A percentile compares a stretch with the other conserved stretches of the same genome.
Conservation (phyloP, 2,888 invertebrate genomes). For the Gastrophysa polygoni region DNA sequence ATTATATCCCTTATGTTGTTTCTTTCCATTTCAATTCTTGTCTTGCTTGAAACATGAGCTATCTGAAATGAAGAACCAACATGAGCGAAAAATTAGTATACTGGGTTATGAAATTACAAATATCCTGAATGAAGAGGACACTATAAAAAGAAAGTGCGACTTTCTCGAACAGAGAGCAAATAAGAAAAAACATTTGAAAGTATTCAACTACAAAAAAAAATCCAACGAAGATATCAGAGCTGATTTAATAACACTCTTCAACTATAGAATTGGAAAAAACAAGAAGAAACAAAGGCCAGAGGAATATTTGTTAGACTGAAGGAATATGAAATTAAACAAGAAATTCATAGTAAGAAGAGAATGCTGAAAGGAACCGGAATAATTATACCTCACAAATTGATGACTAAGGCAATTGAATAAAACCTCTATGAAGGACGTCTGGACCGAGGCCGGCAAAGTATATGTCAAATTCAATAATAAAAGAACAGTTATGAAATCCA, state of each 20-base stretch:
- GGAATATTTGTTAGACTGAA: not conserved
- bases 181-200: not conserved
- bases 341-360: slow-evolving; percentile 4
- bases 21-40: not conserved
- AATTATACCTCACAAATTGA: not conserved
- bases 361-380: not conserved
- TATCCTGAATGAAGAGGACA: not conserved
- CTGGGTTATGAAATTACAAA: not conserved
- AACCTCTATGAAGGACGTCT: slow-evolving; percentile 6
- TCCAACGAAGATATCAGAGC: not conserved
- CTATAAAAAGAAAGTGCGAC: not conserved
- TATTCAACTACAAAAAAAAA: not conserved
- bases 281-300: not conserved
- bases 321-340: not conserved
- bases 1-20: not conserved
- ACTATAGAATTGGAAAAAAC: no score
- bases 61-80: not conserved
- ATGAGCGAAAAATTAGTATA: not conserved
- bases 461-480: slow-evolving; percentile 5
- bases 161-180: not conserved
- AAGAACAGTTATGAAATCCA: not conserved
- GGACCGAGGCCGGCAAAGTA: slow-evolving; percentile 1
- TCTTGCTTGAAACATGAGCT: not conserved
- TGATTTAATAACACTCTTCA: not conserved
- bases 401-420: not conserved